Base-by-base conservation (phyloP, 37 sponge, comb jelly and placozoan species). In the Ianthella basta region DNA sequence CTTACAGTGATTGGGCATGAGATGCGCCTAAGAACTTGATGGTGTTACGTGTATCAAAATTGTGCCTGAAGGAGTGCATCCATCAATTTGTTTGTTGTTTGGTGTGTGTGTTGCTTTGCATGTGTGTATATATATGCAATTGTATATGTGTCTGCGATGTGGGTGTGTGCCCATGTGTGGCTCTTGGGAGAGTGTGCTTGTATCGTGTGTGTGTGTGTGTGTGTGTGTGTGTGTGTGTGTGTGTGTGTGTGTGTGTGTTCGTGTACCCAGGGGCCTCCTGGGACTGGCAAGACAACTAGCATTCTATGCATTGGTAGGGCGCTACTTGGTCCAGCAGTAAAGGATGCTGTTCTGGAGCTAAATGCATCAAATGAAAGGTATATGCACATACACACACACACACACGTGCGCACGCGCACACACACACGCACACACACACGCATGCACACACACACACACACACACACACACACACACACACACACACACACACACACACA, bases 321-420 rank as follows among this genome's bases (percentile, higher is more conserved):
- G 15, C 82, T 99, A 21, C 91, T 99, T 19, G 99, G 96, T 2
- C 78, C 88, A 15, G 81, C 99, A 0, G 84, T 93, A 80, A 92
- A 91, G 37, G 95, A 96, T 56, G 99, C 97, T 13, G 97, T 99
- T 0, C 55, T 99, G 60, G 99, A 99, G 77, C 82, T 99, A 64
- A 99, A 99, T 91, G 99, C 99, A 0, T 99, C 99, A 32, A 97
- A 99, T 78, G 99, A 97, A 24, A 84, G 94, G 94, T 93, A 30
- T 25, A 73, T 59, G 19, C 23, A 18, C 67, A 21, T 66, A 33
- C 59, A 53, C 30, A 91, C 97, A 37, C 97, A 97, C 5, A 98
- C 96, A 65, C 97, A 98, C 87, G 99, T 98, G 15, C 29, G 24
- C 53, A 14, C 24, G 15, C 16, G 16, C 32, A 23, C 19, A 35